Base-by-base conservation (phyloP, 2,113 vertebrate species). In the Tachysurus fulvidraco region DNA sequence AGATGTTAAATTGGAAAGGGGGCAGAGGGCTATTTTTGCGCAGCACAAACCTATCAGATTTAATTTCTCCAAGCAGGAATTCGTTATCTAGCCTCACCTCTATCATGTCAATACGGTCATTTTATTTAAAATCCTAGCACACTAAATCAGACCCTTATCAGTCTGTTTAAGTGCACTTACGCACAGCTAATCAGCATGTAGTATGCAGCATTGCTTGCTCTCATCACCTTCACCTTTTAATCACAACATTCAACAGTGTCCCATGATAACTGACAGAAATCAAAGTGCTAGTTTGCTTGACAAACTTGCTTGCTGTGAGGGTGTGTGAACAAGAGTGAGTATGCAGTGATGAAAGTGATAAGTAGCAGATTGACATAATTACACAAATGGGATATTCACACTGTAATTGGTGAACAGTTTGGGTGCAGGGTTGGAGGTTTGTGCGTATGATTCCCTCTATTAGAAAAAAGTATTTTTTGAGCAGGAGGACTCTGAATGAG, bases 41-140 rank as follows among this genome's bases (percentile, higher is more conserved):
- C 67, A 78, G 44, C 6, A 52, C 36, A 74, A 54, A 81, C 64
- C 4, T 86, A 91, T 90, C 88, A 85, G 88, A 88, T 91, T 88
- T 90, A 59, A 90, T 89, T 88, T 83, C 64, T 88, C 87, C 52
- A n/a, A 50, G n/a, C 36, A 64, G 64, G 52, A 78, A 30, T 4
- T 44, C 3, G n/a, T 73, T 89, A 88, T 90, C 83, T 88, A 3
- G 44, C 77, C 54, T 44, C 62, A 76, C 77, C 57, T 83, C 69
- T 67, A 41, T 0, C 11, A 81, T 85, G 77, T 87, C 60, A 67
- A n/a, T 44, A 64, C 28, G 64, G 67, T 71, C 69, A 41, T 81
- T 88, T 81, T 83, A 79, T 83, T 80, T 65, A 54, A 59, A 65
- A 85, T 76, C 79, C 62, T 81, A 55, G 9, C 50, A 46, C 77